Conservation (phyloP, 2,888 invertebrate species). For the Pollenia amentaria region DNA sequence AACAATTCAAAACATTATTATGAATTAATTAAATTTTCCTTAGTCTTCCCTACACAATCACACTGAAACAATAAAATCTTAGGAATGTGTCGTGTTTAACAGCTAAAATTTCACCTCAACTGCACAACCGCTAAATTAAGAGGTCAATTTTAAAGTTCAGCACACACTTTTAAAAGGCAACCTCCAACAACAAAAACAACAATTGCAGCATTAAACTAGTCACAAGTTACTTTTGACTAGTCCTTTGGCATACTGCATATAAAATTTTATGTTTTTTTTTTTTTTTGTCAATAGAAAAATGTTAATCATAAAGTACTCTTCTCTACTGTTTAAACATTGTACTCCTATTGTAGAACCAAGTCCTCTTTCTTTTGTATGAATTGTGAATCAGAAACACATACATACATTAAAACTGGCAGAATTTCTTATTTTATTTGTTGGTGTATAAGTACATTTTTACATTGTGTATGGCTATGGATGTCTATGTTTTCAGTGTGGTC, state of each 20-base stretch:
- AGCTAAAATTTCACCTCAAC: constrained; percentile 56
- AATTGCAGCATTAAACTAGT: constrained; percentile 42
- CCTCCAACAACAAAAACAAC: constrained; percentile 30
- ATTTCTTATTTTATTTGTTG: constrained; percentile 32
- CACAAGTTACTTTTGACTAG: constrained; percentile 65
- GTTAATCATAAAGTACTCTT: constrained; percentile 21
- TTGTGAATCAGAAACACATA: constrained; percentile 31
- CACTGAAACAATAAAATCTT: constrained; percentile 7
- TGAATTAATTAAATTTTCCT: constrained; percentile 5
- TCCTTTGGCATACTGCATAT: constrained; percentile 47
- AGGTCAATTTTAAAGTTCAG: constrained; percentile 73
- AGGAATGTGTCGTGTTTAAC: constrained; percentile 38
- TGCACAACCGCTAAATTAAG: constrained; percentile 64
- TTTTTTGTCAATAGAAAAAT: constrained; percentile 63
- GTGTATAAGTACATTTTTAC: constrained; percentile 1
- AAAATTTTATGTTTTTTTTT: constrained; percentile 35
- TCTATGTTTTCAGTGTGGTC: constrained; percentile 40
- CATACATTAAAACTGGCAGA: constrained; percentile 4
- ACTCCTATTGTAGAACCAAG: constrained; percentile 20
- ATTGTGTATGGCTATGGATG: not conserved
- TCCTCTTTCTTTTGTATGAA: constrained; percentile 43
- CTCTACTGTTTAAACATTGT: constrained; percentile 37
- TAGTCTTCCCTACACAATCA: constrained; percentile 1
- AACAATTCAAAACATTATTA: not conserved
- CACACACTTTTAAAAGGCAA: constrained; percentile 41